Percentiles rank a stretch among this genome's conserved stretches.
Evolutionary conservation across 2,797 vertebrate species (phyloP).

Genomic region (Mycteria americana): DNA sequence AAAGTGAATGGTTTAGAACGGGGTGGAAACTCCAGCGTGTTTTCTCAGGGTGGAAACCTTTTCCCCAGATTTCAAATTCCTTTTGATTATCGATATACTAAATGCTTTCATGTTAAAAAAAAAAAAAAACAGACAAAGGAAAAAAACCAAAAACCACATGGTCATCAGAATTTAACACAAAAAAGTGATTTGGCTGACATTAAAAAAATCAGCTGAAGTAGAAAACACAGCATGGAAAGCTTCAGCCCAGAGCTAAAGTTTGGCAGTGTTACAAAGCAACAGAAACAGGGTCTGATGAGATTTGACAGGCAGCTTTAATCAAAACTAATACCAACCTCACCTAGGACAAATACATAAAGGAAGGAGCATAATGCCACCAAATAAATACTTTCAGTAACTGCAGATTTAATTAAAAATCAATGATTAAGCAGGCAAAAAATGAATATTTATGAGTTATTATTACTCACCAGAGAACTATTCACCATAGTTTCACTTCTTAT

Average conservation of each 20-base stretch:
- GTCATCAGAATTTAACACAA: neutral
- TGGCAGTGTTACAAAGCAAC: conserved; percentile 4
- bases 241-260: neutral
- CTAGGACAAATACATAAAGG: neutral
- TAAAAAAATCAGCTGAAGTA: neutral
- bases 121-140: neutral
- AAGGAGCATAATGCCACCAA: conserved; percentile 1
- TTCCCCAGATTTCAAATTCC: neutral
- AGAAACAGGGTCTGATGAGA: conserved; percentile 23
- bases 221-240: neutral
- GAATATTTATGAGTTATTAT: conserved; percentile 30
- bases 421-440: conserved; percentile 4
- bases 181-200: neutral
- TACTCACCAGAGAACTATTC: conserved; percentile 6
- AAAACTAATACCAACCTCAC: neutral
- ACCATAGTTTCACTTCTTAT: neutral
- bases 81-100: neutral
- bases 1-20: neutral
- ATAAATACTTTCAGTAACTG: conserved; percentile 17
- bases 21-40: neutral
- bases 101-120: neutral
- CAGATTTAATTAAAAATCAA: conserved; percentile 41
- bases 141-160: rapidly evolving
- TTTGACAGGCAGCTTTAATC: neutral
- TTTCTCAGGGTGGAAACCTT: neutral